Conservation (phyloP, 2,113 vertebrate genomes). For the Rhabdornis inornatus region DNA sequence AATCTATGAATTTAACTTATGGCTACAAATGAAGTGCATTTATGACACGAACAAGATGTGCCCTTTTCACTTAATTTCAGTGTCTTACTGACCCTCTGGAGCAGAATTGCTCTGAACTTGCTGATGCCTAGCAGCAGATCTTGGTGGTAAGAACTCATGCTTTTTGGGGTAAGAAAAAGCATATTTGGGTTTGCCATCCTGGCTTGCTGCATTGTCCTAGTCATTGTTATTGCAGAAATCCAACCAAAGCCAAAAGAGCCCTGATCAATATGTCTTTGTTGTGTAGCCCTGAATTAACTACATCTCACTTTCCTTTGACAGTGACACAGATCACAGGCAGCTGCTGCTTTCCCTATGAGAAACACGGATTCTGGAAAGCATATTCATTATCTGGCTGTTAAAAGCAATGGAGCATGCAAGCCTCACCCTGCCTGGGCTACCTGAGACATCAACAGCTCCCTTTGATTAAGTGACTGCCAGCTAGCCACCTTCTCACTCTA, state of each 20-base stretch:
- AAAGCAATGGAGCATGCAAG: slow-evolving; percentile 5
- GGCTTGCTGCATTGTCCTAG: neutral
- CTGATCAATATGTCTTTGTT: slow-evolving; percentile 13
- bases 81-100: neutral
- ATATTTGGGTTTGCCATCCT: neutral
- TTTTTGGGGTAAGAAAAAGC: neutral
- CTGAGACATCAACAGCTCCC: slow-evolving; percentile 15
- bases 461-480: slow-evolving; percentile 50
- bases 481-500: slow-evolving; percentile 19
- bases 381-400: slow-evolving; percentile 65
- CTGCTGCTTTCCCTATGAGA: slow-evolving; percentile 1
- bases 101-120: neutral
- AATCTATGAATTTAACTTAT: neutral
- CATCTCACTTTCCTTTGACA: slow-evolving; percentile 54
- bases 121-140: neutral
- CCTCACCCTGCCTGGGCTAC: neutral
- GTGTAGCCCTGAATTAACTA: slow-evolving; percentile 35
- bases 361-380: slow-evolving; percentile 50
- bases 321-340: slow-evolving; percentile 59
- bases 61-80: neutral
- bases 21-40: neutral
- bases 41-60: neutral
- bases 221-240: neutral
- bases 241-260: neutral
- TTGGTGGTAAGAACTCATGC: neutral